Percentiles rank a stretch among this genome's conserved stretches.
Conservation (phyloP, 2,888 invertebrate species). For the Apodemia hepburni region DNA sequence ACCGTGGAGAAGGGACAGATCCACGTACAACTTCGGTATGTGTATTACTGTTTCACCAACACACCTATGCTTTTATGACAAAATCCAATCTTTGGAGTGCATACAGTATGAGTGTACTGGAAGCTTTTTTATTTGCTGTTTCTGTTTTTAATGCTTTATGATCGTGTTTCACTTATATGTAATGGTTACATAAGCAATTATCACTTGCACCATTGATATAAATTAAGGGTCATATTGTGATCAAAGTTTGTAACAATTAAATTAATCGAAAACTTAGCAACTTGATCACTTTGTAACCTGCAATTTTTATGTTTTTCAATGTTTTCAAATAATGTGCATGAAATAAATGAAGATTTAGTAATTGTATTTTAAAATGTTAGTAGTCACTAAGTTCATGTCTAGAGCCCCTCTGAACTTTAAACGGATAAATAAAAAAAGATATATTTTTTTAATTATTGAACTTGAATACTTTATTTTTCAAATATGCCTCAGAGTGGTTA, state of each 20-base stretch:
- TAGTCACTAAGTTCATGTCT: not conserved
- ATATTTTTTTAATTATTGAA: not conserved
- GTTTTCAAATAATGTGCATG: conserved; percentile 1
- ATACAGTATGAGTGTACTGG: conserved; percentile 3
- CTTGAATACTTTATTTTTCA: too few relatives aligned
- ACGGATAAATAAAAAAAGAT: not conserved
- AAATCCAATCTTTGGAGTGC: conserved; percentile 4
- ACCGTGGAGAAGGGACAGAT: conserved; percentile 91
- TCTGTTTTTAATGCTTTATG: conserved; percentile 3
- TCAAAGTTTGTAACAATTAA: not conserved
- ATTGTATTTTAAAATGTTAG: not conserved
- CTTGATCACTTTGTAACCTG: not conserved
- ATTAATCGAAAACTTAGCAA: not conserved
- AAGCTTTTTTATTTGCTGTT: conserved; percentile 12
- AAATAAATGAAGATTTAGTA: not conserved
- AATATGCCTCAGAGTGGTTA: too few relatives aligned
- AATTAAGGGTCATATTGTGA: not conserved
- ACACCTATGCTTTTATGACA: conserved; percentile 23
- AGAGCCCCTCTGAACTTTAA: not conserved
- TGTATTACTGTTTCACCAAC: conserved; percentile 37
- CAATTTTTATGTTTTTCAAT: not conserved
- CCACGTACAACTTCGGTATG: conserved; percentile 87
- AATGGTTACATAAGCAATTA: not conserved
- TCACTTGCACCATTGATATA: not conserved
- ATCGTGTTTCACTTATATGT: not conserved